phyloP scores from a whole-genome alignment of 2,797 vertebrate species.

The Xenops minutus region DNA sequence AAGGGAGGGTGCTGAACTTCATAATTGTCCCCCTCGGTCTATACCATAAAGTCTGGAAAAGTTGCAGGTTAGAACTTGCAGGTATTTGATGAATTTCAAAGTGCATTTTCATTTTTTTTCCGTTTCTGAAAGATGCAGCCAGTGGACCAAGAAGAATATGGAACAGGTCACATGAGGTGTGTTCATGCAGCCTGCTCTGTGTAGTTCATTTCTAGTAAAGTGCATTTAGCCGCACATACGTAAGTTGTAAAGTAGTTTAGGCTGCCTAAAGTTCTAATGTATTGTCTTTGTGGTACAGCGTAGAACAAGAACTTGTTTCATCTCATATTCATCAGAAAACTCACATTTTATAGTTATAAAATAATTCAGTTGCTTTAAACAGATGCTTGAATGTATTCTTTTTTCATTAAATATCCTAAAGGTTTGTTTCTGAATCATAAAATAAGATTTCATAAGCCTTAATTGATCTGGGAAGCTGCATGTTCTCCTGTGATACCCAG shows the following conservation, averaged over 20 bases:
- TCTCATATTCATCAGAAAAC: fast-evolving
- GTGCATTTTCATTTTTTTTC: background rate
- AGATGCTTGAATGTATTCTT: background rate
- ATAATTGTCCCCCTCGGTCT: background rate
- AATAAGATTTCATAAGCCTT: background rate
- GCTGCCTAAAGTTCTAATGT: background rate
- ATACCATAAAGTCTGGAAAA: background rate
- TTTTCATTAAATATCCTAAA: background rate
- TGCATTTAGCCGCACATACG: background rate
- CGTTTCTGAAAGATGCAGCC: background rate
- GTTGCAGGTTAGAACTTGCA: background rate
- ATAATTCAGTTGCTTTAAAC: background rate
- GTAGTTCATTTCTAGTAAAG: no score
- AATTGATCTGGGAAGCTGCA: background rate
- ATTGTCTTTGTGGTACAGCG: background rate
- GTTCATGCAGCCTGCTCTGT: background rate
- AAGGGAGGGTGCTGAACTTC: background rate
- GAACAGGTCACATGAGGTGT: background rate
- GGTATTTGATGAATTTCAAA: background rate
- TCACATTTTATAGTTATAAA: background rate
- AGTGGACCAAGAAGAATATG: background rate
- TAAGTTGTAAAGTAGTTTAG: background rate
- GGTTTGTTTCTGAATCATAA: background rate
- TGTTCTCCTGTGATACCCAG: background rate
- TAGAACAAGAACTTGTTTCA: background rate